These are phyloP conservation scores for Eremobia ochroleuca DNA, from an alignment of 2,888 invertebrate genomes.

Conservation along the genomic window DNA sequence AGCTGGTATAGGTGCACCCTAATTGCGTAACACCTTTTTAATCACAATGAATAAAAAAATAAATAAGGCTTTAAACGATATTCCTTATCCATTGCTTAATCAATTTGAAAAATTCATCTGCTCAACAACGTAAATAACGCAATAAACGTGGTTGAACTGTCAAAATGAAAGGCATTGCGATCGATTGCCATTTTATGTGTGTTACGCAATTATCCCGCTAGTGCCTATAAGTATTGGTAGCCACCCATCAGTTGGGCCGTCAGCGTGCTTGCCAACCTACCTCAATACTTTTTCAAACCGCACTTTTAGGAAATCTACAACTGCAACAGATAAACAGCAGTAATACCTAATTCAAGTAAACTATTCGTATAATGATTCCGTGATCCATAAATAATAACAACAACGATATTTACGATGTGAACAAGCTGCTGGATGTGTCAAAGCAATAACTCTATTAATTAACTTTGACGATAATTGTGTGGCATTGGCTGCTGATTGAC, in stretches of 20 bases:
- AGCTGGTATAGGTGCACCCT: neutral
- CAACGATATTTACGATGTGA: constrained; percentile 17
- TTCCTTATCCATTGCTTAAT: neutral
- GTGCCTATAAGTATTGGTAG: neutral
- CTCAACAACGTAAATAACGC: neutral
- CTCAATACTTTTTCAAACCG: neutral
- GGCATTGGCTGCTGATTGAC: constrained; percentile 55
- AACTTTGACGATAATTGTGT: constrained; percentile 19
- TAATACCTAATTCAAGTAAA: neutral
- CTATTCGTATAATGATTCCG: neutral
- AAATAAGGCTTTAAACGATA: neutral
- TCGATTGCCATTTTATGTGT: neutral
- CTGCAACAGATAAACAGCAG: neutral
- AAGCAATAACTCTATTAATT: constrained; percentile 39
- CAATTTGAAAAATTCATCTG: neutral
- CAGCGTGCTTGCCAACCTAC: neutral
- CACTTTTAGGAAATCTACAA: neutral
- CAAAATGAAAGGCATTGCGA: neutral
- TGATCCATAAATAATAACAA: constrained; percentile 34
- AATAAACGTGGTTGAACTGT: neutral
- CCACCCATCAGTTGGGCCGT: neutral
- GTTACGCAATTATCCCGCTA: neutral
- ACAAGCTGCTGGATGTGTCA: constrained; percentile 5
- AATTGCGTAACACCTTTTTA: neutral
- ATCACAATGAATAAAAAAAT: too few species aligned